Base-by-base conservation (phyloP, 2,888 invertebrate species). In the Thalpophila matura region DNA sequence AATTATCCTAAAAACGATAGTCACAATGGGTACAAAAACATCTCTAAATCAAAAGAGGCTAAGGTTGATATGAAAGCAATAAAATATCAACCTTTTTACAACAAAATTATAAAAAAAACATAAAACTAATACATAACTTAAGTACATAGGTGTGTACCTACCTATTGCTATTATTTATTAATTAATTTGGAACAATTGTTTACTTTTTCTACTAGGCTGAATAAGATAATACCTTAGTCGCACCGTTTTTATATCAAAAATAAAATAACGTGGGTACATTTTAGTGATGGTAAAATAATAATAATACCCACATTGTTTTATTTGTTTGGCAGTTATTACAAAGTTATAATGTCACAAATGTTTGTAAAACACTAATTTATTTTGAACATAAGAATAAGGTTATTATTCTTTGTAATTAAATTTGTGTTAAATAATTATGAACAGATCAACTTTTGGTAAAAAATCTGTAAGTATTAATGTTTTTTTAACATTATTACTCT, bases 361-460 rank as follows among this genome's bases (percentile, higher is more conserved):
- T 35, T 18, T 53, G 7, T 42, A 12, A 16, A 33, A 10, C 5
- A 33, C 29, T 56, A 12, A 55, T 24, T 27, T 37, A 26, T 16
- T 16, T 31, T 2, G 12, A 67, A 68, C 20, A 45, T 35, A 16
- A 33, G 20, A 38, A 38, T 43, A 18, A 33, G 37, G 14, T 10
- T 0, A 18, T 1, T 24, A 40, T 27, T 58, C 9, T 45, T 26
- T 29, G 6, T 7, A 16, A 26, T 12, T n/a, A 9, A 16, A 26
- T 12, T n/a, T 22, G 50, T 51, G 29, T n/a, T 16, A 24, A 24
- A n/a, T 29, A n/a, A 81, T 47, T 37, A 82, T 79, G 79, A 76
- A 77, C 24, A 75, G 83, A 66, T 58, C 60, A 12, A 74, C 64
- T 4, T 81, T 84, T 66, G 76, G 74, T n/a, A 81, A 64, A 55